phyloP scores from a whole-genome alignment of 2,888 invertebrate genomes.

The Cephus nigrinus region DNA sequence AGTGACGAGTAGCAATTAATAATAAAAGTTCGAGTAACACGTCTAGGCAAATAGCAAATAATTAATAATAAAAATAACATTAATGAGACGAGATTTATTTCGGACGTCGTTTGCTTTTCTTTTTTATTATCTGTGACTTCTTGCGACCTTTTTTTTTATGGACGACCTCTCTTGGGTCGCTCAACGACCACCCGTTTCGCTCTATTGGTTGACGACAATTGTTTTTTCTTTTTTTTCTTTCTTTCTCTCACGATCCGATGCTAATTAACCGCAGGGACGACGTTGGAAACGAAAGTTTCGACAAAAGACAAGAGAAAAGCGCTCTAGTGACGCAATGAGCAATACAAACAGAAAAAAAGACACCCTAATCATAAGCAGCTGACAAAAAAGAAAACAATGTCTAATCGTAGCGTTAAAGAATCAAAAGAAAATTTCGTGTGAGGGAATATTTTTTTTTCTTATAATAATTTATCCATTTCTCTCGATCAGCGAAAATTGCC shows the following conservation, averaged over 20 bases:
- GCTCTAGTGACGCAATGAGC: too few species aligned
- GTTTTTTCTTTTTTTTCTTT: not conserved
- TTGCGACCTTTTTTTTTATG: not conserved
- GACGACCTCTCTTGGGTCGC: not conserved
- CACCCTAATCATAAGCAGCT: not conserved
- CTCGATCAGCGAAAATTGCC: not conserved
- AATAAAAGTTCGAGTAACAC: conserved; percentile 7
- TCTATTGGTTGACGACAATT: not conserved
- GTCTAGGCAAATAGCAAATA: not conserved
- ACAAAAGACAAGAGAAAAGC: not conserved
- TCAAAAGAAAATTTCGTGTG: not conserved
- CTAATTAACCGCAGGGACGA: not conserved
- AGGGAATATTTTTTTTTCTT: not conserved
- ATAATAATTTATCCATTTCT: not conserved
- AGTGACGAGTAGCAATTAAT: conserved; percentile 9
- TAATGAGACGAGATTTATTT: not conserved
- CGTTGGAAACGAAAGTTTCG: not conserved
- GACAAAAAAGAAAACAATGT: not conserved
- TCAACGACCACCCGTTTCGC: not conserved
- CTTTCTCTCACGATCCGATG: not conserved
- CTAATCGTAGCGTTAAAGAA: not conserved
- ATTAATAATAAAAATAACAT: not conserved
- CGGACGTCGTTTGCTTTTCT: not conserved
- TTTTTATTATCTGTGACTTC: not conserved
- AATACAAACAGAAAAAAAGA: not conserved